phyloP scores from a whole-genome alignment of 1,140 invertebrate genomes.

The Meloidogyne hapla region DNA sequence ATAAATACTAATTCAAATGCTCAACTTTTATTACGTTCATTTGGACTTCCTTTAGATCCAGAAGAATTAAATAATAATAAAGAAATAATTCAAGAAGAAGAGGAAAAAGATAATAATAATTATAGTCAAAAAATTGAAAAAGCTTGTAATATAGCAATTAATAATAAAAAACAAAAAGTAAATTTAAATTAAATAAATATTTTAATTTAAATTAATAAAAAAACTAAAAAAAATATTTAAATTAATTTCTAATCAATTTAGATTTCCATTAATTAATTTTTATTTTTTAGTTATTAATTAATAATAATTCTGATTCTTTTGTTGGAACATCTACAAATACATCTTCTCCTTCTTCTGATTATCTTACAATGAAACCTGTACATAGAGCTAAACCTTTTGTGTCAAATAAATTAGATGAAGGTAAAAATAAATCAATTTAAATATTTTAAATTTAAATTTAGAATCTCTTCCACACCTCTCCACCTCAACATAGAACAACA shows the following conservation, averaged over 20 bases:
- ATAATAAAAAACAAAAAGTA: not conserved
- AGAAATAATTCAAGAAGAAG: not conserved
- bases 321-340: not conserved
- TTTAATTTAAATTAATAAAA: slow-evolving; percentile 10
- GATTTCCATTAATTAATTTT: too few species aligned
- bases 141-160: too few species aligned
- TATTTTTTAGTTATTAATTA: too few species aligned
- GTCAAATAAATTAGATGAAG: not conserved
- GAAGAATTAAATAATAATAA: slow-evolving; percentile 18
- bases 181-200: slow-evolving; percentile 17
- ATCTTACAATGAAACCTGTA: slow-evolving; percentile 51
- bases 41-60: not conserved
- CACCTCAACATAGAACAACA: not conserved
- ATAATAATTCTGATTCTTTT: not conserved
- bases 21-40: not conserved
- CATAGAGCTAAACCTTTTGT: slow-evolving; percentile 42
- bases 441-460: not conserved
- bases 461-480: not conserved
- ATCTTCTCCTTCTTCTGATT: slow-evolving; percentile 27
- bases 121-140: too few species aligned
- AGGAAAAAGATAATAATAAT: slow-evolving; percentile 9
- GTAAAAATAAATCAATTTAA: not conserved
- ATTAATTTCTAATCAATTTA: too few species aligned
- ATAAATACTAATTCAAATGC: not conserved
- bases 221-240: too few species aligned